phyloP scores from a whole-genome alignment of 2,797 vertebrate species.

The Remorina albescens region DNA sequence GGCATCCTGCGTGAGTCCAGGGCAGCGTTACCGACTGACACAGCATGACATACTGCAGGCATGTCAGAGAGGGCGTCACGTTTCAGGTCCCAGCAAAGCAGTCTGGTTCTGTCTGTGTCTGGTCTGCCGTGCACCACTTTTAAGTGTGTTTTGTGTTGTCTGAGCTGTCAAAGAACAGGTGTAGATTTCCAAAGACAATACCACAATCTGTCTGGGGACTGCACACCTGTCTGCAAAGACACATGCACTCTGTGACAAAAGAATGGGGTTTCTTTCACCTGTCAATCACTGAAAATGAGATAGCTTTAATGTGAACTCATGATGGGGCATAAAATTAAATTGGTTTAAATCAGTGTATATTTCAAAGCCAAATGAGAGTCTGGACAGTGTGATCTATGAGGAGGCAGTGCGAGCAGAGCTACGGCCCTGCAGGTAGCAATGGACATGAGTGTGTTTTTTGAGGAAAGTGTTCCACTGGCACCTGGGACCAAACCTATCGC shows the following conservation, averaged over 20 bases:
- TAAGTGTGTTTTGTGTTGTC: conserved; percentile 73
- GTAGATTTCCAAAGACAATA: conserved; percentile 70
- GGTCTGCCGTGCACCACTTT: conserved; percentile 52
- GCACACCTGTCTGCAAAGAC: conserved; percentile 67
- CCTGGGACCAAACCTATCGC: conserved; percentile 49
- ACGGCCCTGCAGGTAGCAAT: background rate
- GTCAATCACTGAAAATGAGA: conserved; percentile 38
- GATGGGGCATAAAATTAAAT: conserved; percentile 15
- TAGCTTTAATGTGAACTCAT: conserved; percentile 18
- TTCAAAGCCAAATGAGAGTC: background rate
- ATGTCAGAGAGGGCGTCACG: conserved; percentile 54
- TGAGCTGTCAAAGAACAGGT: conserved; percentile 65
- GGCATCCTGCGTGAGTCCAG: conserved; percentile 32
- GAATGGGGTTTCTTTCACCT: background rate
- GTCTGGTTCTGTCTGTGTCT: conserved; percentile 61
- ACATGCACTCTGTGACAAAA: conserved; percentile 19
- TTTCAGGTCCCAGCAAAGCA: conserved; percentile 57
- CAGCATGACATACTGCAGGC: conserved; percentile 68
- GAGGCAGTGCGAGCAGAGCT: conserved; percentile 8
- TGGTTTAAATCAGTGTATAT: background rate
- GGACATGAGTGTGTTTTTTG: conserved; percentile 20
- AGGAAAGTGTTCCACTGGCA: conserved; percentile 33
- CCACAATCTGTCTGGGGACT: conserved; percentile 43
- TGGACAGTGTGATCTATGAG: conserved; percentile 2
- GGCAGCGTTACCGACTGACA: conserved; percentile 50